Percentiles rank a stretch among this genome's conserved stretches.
Evolutionary conservation across 2,888 invertebrate species (phyloP).

Genomic region (Eupithecia pulchellata): DNA sequence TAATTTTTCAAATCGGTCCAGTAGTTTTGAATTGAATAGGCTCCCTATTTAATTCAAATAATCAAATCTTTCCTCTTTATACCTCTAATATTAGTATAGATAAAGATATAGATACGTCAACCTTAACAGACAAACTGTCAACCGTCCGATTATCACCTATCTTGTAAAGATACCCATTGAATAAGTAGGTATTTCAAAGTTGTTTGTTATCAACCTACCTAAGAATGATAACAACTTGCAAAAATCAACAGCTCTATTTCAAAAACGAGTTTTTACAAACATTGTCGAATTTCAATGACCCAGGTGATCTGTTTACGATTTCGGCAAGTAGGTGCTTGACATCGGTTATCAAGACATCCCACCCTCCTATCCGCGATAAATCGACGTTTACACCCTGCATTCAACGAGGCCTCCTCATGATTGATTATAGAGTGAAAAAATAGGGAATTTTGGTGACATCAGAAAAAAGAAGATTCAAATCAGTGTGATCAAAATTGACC

Average conservation of each 20-base stretch:
- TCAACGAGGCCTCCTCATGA: slow-evolving; percentile 38
- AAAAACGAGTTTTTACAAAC: slow-evolving; percentile 2
- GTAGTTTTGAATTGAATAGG: too few relatives aligned
- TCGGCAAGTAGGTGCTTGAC: slow-evolving; percentile 11
- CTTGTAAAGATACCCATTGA: too few relatives aligned
- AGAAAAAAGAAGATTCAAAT: slow-evolving; percentile 5
- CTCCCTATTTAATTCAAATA: too few relatives aligned
- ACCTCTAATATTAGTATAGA: too few relatives aligned
- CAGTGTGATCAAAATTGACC: background rate
- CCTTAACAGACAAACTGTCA: too few relatives aligned
- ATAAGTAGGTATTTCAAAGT: too few relatives aligned
- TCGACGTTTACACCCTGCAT: slow-evolving; percentile 31
- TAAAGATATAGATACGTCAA: too few relatives aligned
- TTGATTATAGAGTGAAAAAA: slow-evolving; percentile 41
- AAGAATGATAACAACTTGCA: too few relatives aligned
- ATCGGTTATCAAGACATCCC: slow-evolving; percentile 14
- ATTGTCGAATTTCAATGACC: background rate
- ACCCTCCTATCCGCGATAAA: slow-evolving; percentile 37
- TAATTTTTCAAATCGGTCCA: too few relatives aligned
- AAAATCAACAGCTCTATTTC: background rate
- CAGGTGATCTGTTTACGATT: slow-evolving; percentile 23
- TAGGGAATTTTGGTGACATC: slow-evolving; percentile 9
- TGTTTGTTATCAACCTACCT: too few relatives aligned
- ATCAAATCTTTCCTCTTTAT: too few relatives aligned
- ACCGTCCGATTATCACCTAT: too few relatives aligned